Percentiles rank a stretch among this genome's conserved stretches.
Conservation (phyloP, 1,140 invertebrate genomes). For the Megalopta genalis region DNA sequence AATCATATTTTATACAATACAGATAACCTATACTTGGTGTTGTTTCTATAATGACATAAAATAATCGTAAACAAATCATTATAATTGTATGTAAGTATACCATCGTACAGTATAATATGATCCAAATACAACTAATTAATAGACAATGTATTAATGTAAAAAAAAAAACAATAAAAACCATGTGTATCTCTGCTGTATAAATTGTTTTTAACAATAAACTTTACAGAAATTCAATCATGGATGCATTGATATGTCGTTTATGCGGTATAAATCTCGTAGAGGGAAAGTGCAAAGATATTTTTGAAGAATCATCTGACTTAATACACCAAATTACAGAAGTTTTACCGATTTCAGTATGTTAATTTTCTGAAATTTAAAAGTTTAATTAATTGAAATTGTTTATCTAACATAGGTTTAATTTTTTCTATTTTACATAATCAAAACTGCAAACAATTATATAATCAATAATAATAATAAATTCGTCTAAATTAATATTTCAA, state of each 20-base stretch:
- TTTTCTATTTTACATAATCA: not conserved
- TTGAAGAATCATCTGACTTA: slow-evolving; percentile 46
- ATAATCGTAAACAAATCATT: slow-evolving; percentile 18
- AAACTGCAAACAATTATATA: not conserved
- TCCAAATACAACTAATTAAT: not conserved
- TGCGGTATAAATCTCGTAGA: slow-evolving; percentile 36
- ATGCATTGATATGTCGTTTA: slow-evolving; percentile 47
- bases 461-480: not conserved
- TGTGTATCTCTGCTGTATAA: not conserved
- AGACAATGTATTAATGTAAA: not conserved
- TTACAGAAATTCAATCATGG: slow-evolving; percentile 41
- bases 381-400: not conserved
- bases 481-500: slow-evolving; percentile 1
- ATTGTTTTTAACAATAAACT: slow-evolving; percentile 6
- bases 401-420: not conserved
- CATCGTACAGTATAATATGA: not conserved
- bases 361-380: not conserved
- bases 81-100: slow-evolving; percentile 36
- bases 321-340: slow-evolving; percentile 54
- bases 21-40: not conserved
- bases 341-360: slow-evolving; percentile 55
- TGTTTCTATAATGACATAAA: not conserved
- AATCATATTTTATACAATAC: not conserved
- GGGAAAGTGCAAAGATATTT: slow-evolving; percentile 42
- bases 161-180: not conserved